Conservation (phyloP, 2,113 vertebrate species). For the Muntiacus muntjak region DNA sequence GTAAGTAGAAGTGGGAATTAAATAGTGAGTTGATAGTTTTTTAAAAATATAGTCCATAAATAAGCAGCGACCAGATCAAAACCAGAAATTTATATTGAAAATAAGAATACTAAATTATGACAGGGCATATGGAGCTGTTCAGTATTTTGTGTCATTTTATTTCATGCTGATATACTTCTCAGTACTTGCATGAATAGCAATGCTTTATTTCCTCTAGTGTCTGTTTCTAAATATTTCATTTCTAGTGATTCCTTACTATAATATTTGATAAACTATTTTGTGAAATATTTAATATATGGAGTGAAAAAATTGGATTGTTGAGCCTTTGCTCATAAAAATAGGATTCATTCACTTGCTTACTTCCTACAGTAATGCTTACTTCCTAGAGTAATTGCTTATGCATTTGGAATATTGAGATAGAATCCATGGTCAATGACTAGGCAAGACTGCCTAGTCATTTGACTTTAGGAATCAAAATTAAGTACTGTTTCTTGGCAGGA, state of each 20-base stretch:
- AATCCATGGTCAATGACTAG: not conserved
- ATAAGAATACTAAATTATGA: constrained; percentile 72
- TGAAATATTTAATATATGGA: constrained; percentile 1
- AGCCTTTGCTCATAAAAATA: not conserved
- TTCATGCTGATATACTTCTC: constrained; percentile 22
- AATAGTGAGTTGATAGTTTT: constrained; percentile 73
- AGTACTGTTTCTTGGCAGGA: not conserved
- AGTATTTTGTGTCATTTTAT: constrained; percentile 62
- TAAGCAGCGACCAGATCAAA: constrained; percentile 75
- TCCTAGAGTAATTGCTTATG: not conserved
- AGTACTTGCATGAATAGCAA: not conserved
- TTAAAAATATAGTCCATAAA: constrained; percentile 68
- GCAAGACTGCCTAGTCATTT: not conserved
- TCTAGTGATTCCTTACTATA: constrained; percentile 21
- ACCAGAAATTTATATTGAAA: constrained; percentile 78
- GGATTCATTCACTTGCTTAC: not conserved
- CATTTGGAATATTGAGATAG: not conserved
- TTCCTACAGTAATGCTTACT: not conserved
- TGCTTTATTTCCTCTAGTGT: not conserved
- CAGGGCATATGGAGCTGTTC: constrained; percentile 52
- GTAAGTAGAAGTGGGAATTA: constrained; percentile 77
- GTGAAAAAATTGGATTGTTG: not conserved
- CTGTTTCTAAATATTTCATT: constrained; percentile 57
- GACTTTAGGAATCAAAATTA: not conserved
- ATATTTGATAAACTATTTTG: constrained; percentile 21